These are phyloP conservation scores for Perizoma affinitatum DNA, from an alignment of 2,888 invertebrate genomes.

Conservation along the genomic window DNA sequence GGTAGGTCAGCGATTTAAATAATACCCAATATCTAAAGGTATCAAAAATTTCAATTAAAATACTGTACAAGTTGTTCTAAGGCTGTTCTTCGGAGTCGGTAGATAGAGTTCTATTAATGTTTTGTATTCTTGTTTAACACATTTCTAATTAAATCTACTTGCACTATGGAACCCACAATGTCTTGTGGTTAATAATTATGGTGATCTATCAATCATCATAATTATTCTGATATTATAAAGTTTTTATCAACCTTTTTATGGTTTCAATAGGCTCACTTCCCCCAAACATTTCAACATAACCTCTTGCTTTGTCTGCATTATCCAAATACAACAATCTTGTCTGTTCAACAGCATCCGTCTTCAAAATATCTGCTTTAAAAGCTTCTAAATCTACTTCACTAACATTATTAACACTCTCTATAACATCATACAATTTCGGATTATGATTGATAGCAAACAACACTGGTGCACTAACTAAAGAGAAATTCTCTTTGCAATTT, in stretches of 20 bases:
- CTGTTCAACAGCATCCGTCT: constrained; percentile 66
- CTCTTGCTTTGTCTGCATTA: constrained; percentile 63
- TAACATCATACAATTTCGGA: constrained; percentile 84
- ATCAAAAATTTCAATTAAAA: too few species aligned
- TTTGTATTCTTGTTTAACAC: too few species aligned
- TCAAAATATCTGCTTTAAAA: constrained; percentile 65
- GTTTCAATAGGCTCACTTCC: constrained; percentile 66
- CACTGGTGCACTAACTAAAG: constrained; percentile 92
- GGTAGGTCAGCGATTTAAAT: constrained; percentile 10
- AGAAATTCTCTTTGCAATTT: constrained; percentile 85
- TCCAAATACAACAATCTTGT: constrained; percentile 62
- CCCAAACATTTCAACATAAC: constrained; percentile 64
- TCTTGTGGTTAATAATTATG: too few species aligned
- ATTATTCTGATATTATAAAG: constrained; percentile 37
- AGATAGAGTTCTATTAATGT: too few species aligned
- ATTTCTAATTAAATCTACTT: too few species aligned
- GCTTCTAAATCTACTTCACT: constrained; percentile 85
- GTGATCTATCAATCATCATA: too few species aligned
- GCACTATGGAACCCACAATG: too few species aligned
- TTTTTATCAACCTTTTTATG: constrained; percentile 69
- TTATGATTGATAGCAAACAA: constrained; percentile 91
- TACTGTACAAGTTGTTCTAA: too few species aligned
- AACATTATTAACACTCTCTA: constrained; percentile 83
- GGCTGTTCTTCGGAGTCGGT: too few species aligned
- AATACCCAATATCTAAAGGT: too few species aligned